Percentiles rank a stretch among this genome's conserved stretches.
Evolutionary conservation across 2,888 invertebrate species (phyloP).

Genomic region (Mimachlamys varia): DNA sequence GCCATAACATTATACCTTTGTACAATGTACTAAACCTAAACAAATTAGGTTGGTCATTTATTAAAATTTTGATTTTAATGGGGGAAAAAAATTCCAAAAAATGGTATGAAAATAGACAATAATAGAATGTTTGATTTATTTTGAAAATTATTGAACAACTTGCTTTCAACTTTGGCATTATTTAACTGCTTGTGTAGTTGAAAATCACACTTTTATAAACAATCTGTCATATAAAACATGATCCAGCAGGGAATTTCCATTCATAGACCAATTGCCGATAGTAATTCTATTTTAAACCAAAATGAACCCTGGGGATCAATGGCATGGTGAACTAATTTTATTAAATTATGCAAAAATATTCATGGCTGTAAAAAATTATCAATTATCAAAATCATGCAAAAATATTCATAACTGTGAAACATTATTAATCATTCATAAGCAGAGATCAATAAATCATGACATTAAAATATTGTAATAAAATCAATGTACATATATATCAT

Average conservation of each 20-base stretch:
- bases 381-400: not conserved
- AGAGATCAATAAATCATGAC: not conserved
- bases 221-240: no score
- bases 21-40: not conserved
- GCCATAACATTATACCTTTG: not conserved
- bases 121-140: not conserved
- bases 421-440: not conserved
- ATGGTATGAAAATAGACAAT: not conserved
- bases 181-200: no score
- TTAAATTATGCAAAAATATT: not conserved
- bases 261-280: no score
- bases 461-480: not conserved
- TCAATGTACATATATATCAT: not conserved
- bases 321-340: no score
- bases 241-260: no score
- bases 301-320: no score
- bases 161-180: not conserved
- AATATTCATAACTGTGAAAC: not conserved
- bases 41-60: not conserved
- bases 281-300: no score
- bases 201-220: no score
- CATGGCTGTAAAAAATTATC: not conserved
- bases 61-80: not conserved
- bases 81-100: not conserved
- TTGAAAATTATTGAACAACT: not conserved